phyloP scores from a whole-genome alignment of 2,888 invertebrate genomes.

The Lasioglossum oenotherae region DNA sequence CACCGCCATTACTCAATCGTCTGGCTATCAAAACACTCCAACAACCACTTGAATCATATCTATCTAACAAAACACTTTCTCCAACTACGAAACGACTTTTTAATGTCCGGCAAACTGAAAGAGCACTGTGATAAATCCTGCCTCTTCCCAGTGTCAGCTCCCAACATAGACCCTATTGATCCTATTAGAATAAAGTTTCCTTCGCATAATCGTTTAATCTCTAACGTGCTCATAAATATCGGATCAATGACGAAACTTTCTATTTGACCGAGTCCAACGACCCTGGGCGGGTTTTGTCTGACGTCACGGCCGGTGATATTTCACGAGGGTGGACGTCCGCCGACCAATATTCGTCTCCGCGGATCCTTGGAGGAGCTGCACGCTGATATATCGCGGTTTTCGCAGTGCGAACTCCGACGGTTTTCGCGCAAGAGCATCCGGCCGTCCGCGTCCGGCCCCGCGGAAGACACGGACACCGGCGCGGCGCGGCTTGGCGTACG shows the following conservation, averaged over 20 bases:
- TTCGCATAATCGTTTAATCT: background rate
- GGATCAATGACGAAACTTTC: background rate
- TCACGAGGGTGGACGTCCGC: constrained; percentile 36
- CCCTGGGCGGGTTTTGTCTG: constrained; percentile 49
- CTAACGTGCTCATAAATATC: background rate
- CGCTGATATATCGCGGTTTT: constrained; percentile 60
- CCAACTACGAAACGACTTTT: background rate
- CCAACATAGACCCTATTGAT: background rate
- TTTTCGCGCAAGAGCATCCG: constrained; percentile 43
- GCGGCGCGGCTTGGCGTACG: background rate
- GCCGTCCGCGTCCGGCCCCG: constrained; percentile 30
- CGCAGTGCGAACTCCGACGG: constrained; percentile 24
- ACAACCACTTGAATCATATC: background rate
- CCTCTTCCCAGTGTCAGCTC: background rate
- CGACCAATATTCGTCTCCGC: constrained; percentile 62
- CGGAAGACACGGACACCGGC: constrained; percentile 46
- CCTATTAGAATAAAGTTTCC: constrained; percentile 1
- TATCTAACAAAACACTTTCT: background rate
- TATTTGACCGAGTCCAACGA: constrained; percentile 48
- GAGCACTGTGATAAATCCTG: background rate
- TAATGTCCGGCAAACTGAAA: background rate
- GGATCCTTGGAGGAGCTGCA: constrained; percentile 41
- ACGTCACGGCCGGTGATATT: constrained; percentile 43
- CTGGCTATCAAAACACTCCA: background rate
- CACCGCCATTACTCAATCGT: background rate